Percentiles rank a stretch among this genome's conserved stretches.
These are phyloP conservation scores for Myrmecophaga tridactyla DNA, from an alignment of 2,113 vertebrate species.

Conservation along the genomic window DNA sequence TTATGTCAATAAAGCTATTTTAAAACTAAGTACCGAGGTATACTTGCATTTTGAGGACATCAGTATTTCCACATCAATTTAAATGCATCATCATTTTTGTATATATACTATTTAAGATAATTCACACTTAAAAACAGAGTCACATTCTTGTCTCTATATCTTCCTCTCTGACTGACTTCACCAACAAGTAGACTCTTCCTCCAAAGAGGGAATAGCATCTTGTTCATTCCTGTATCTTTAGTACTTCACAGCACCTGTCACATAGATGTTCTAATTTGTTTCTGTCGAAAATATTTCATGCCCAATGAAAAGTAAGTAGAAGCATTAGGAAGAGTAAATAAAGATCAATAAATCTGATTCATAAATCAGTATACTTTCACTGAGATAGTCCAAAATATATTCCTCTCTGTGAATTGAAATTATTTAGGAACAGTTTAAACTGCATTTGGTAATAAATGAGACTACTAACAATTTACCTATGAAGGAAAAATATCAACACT, in stretches of 20 bases:
- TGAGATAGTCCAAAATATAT: neutral
- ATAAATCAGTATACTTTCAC: neutral
- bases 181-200: neutral
- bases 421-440: neutral
- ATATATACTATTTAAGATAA: neutral
- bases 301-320: neutral
- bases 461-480: neutral
- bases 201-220: neutral
- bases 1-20: neutral
- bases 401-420: neutral
- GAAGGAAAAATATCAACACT: neutral
- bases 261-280: neutral
- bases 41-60: neutral
- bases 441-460: neutral
- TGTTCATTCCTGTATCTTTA: neutral
- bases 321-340: neutral
- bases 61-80: neutral
- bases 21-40: neutral
- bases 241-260: neutral
- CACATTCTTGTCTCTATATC: neutral
- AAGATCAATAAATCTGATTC: neutral
- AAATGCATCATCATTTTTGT: neutral
- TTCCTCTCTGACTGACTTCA: neutral
- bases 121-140: neutral
- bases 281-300: neutral